Base-by-base conservation (phyloP, 2,888 invertebrate species). In the Idaea dimidiata region DNA sequence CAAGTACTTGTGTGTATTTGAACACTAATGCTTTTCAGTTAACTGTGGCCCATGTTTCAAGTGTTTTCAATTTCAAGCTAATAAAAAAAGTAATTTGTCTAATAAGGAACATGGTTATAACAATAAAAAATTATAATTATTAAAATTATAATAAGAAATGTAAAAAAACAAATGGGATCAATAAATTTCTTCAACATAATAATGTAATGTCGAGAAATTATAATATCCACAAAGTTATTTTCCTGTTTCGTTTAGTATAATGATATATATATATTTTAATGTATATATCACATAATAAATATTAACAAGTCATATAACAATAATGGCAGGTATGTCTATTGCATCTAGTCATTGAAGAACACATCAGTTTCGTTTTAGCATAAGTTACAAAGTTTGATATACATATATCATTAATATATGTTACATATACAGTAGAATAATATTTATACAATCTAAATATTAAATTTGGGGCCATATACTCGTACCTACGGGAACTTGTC, bases 261-360 rank as follows among this genome's bases (percentile, higher is more conserved):
- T 18, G 56, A 14, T 43, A 43, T 24, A 24, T 24, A 24, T 62
- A 58, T 67, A 71, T 67, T 64, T 64, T 62, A 64, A 64, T 62
- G 54, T 65, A 57, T 59, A 62, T 61, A 58, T 54, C 61, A 60
- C 63, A 65, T 66, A 68, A 67, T 66, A 68, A 58, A 67, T 59
- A 64, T 54, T 63, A 66, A 64, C 60, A 63, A 43, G 59, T 61
- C 57, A 62, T 64, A 66, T 76, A 83, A 84, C 78, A 83, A 83
- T 77, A 79, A 83, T 84, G 83, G 84, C 84, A 83, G 83, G 80
- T 84, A 79, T 81, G 74, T 79, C 83, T 87, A 86, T 88, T 86
- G 83, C 82, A 84, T 85, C 76, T 81, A 86, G 82, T 87, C 83
- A 80, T 83, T 84, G 78, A 75, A 79, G 86, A 88, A 88, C 86